Evolutionary conservation across 2,888 invertebrate genomes (phyloP).

Genomic region (Eupeodes latifasciatus): DNA sequence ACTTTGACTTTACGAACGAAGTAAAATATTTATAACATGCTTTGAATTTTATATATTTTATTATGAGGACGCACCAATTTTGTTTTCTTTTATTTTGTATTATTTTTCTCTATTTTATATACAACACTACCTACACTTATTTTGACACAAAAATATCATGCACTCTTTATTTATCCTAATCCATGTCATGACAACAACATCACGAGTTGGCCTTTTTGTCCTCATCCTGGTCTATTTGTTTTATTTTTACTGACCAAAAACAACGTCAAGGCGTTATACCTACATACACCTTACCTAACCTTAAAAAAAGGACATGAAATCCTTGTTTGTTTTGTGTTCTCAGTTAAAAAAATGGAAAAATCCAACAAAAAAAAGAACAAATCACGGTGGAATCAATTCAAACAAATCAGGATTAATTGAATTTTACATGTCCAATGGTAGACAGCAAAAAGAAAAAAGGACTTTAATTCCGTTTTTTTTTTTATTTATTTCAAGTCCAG

Average conservation of each 20-base stretch:
- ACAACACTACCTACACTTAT: not conserved
- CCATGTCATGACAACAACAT: constrained; percentile 7
- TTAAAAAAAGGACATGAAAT: not conserved
- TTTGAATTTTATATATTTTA: too few species aligned
- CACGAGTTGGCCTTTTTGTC: constrained; percentile 24
- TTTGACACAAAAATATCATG: not conserved
- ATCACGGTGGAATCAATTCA: constrained; percentile 56
- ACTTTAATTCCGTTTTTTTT: not conserved
- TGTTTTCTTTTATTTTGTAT: too few species aligned
- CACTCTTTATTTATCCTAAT: constrained; percentile 6
- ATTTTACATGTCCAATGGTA: constrained; percentile 41
- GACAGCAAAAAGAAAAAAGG: constrained; percentile 6
- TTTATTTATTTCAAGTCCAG: not conserved
- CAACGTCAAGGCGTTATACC: constrained; percentile 6
- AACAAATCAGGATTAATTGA: constrained; percentile 73
- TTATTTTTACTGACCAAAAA: not conserved
- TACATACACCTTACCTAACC: too few species aligned
- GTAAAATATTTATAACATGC: too few species aligned
- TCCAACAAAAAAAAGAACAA: constrained; percentile 1
- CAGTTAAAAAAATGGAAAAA: not conserved
- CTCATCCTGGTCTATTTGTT: not conserved
- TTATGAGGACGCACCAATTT: too few species aligned
- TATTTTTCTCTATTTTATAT: too few species aligned
- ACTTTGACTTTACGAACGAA: too few species aligned
- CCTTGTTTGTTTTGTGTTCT: not conserved